A percentile compares a stretch with the other conserved stretches of the same genome.
Evolutionary conservation across 2,797 vertebrate species (phyloP).

Genomic region (Betta splendens): DNA sequence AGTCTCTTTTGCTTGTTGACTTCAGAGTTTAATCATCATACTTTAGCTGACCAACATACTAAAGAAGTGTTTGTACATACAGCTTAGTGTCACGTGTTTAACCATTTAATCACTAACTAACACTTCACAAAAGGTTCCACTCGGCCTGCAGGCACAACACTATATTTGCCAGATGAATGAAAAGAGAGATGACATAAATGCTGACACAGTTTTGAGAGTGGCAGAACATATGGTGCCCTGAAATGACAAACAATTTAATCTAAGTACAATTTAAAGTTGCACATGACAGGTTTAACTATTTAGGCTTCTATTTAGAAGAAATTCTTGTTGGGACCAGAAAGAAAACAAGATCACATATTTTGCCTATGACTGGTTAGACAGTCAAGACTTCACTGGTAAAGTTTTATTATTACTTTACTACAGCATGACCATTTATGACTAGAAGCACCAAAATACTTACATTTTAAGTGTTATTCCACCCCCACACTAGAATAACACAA

Average conservation of each 20-base stretch:
- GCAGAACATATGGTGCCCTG: not conserved
- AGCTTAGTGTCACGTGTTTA: conserved; percentile 5
- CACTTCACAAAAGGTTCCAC: conserved; percentile 2
- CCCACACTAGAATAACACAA: not conserved
- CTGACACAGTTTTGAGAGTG: not conserved
- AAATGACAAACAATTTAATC: conserved; percentile 7
- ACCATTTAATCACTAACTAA: not conserved
- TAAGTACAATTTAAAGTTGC: conserved; percentile 30
- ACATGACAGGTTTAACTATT: conserved; percentile 23
- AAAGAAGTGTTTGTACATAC: not conserved
- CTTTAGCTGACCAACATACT: conserved; percentile 1
- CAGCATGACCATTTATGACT: conserved; percentile 27
- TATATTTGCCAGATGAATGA: conserved; percentile 1
- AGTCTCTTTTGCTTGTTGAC: conserved; percentile 8
- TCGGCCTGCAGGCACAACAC: not conserved
- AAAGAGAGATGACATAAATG: conserved; percentile 9
- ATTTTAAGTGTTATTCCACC: not conserved
- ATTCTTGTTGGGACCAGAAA: conserved; percentile 11
- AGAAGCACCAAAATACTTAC: conserved; percentile 23
- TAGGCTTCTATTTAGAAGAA: conserved; percentile 25
- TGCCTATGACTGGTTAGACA: conserved; percentile 7
- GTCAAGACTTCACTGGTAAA: conserved; percentile 23
- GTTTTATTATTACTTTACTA: conserved; percentile 37
- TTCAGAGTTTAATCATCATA: conserved; percentile 15
- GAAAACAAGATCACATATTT: conserved; percentile 23